A percentile compares a stretch with the other conserved stretches of the same genome.
Evolutionary conservation across 2,888 invertebrate genomes (phyloP).

Genomic region (Acrobeloides nanus): DNA sequence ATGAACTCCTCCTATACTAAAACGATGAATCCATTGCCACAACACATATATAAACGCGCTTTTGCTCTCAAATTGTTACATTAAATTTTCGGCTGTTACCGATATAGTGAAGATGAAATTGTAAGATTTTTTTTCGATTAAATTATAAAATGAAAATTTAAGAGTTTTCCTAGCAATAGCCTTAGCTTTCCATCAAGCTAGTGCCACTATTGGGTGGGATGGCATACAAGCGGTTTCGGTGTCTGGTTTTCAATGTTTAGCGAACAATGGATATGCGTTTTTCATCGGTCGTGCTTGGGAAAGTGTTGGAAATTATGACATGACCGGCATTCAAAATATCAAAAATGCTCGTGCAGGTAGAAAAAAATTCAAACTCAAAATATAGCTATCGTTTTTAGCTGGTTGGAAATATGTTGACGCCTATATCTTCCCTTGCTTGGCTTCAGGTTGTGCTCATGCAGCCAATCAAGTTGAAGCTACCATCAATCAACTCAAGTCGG

Average conservation of each 20-base stretch:
- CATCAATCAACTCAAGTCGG: constrained; percentile 11
- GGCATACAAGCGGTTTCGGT: constrained; percentile 10
- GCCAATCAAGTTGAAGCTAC: constrained; percentile 13
- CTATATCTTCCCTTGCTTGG: not conserved
- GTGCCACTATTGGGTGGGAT: constrained; percentile 8
- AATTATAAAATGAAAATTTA: no score
- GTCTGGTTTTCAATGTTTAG: constrained; percentile 3
- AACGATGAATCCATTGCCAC: no score
- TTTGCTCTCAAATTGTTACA: no score
- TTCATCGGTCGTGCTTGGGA: constrained; percentile 14
- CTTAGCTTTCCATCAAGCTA: not conserved
- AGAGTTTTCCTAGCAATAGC: no score
- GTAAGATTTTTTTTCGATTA: no score
- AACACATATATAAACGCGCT: no score
- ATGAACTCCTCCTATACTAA: no score
- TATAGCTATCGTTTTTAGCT: no score
- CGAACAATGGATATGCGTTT: constrained; percentile 6
- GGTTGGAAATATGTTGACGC: constrained; percentile 14
- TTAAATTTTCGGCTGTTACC: no score
- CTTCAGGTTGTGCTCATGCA: constrained; percentile 19
- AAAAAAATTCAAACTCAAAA: no score
- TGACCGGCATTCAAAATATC: constrained; percentile 9
- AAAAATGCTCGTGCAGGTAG: constrained; percentile 10
- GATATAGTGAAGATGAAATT: no score
- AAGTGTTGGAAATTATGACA: constrained; percentile 10